A percentile compares a stretch with the other conserved stretches of the same genome.
phyloP scores from a whole-genome alignment of 1,140 invertebrate genomes.

The Choristoneura fumiferana region DNA sequence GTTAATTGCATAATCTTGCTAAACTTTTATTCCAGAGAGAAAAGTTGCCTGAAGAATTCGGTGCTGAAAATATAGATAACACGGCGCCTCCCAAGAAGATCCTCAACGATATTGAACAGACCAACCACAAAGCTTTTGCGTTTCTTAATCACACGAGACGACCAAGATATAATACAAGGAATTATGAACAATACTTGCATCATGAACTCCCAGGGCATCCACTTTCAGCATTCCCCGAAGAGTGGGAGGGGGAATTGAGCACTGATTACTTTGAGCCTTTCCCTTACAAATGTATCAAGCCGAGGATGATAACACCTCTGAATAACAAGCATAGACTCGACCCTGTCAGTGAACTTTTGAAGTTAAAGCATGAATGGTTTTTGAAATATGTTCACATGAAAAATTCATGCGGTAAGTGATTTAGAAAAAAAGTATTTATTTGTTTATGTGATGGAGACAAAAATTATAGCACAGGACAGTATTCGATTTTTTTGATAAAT shows the following conservation, averaged over 20 bases:
- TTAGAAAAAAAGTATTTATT: too few relatives aligned
- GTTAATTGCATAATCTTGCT: too few relatives aligned
- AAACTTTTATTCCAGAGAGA: constrained; percentile 1
- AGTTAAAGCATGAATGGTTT: constrained; percentile 50
- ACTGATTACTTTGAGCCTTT: constrained; percentile 57
- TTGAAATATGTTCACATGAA: constrained; percentile 26
- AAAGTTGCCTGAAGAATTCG: neutral
- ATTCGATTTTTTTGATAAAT: too few relatives aligned
- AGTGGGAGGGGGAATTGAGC: constrained; percentile 58
- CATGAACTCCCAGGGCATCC: constrained; percentile 48
- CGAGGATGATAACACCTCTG: constrained; percentile 53
- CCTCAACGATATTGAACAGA: constrained; percentile 34
- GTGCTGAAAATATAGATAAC: constrained; percentile 35
- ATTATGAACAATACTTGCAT: constrained; percentile 34
- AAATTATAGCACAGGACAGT: too few relatives aligned
- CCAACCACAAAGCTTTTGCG: constrained; percentile 45
- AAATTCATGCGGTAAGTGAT: constrained; percentile 40
- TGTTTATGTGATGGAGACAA: too few relatives aligned
- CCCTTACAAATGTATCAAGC: constrained; percentile 51
- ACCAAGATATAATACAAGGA: constrained; percentile 32
- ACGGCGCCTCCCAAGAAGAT: constrained; percentile 48
- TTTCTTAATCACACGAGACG: constrained; percentile 43
- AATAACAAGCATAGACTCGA: constrained; percentile 44
- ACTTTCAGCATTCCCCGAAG: constrained; percentile 51
- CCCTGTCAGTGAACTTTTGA: constrained; percentile 50